Base-by-base conservation (phyloP, 2,797 vertebrate species). In the Florisuga fusca region DNA sequence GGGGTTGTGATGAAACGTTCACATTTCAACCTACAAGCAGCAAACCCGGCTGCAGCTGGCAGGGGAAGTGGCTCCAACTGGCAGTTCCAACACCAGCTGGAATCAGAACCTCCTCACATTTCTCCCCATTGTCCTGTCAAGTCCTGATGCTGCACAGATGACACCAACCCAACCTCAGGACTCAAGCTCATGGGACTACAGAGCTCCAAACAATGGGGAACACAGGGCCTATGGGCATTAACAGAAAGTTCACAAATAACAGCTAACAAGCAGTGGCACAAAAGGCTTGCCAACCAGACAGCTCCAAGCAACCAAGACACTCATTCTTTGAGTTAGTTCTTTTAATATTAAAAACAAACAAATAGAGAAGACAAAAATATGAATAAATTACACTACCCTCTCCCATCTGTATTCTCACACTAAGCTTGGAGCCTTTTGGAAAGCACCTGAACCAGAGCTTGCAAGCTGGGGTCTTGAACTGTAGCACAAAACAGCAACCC, bases 91-190 rank as follows among this genome's bases (percentile, higher is more conserved):
- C 63, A 77, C 0, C 1, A 86, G 61, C 20, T 25, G 45, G 51
- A 64, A 72, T 71, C 8, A 29, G 34, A 76, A 14, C 19, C 23
- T 51, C 69, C 64, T 61, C 54, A 33, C 48, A 10, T 22, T 33
- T 43, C 81, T 69, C 26, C 73, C 87, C 66, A 91, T 84, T 93
- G 92, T 92, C 92, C 94, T 91, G 95, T 94, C 94, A 82, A 69
- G 72, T 15, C 53, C 22, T 96, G 38, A 78, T 63, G 58, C 10
- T 83, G 67, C 89, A 80, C 82, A 82, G 76, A 45, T 10, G 63
- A 89, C 88, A 62, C 16, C 4, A 25, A 73, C 78, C 87, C 91
- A 83, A 53, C 23, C 61, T 17, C 4, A 0, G 46, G 78, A 78
- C 91, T 92, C 80, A 27, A 51, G 51, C 83, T 67, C 91, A 19